phyloP scores from a whole-genome alignment of 2,888 invertebrate species.

The Hyposoter dolosus region DNA sequence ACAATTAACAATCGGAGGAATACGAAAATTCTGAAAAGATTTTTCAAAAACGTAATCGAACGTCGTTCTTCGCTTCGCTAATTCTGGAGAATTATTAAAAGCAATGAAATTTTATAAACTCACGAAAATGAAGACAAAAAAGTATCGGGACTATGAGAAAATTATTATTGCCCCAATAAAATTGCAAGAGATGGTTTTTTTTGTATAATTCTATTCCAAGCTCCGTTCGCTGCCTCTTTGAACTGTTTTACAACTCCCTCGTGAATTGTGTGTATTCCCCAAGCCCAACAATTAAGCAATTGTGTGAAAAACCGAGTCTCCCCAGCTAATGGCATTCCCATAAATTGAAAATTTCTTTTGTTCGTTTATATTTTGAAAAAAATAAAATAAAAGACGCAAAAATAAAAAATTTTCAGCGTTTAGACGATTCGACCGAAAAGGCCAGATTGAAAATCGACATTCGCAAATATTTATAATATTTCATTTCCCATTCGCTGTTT shows the following conservation, averaged over 20 bases:
- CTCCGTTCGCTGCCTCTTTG: background rate
- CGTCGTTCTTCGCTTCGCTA: too few relatives aligned
- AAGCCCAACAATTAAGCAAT: background rate
- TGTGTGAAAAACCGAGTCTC: too few relatives aligned
- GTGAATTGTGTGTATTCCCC: background rate
- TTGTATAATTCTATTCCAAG: background rate
- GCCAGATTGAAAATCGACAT: too few relatives aligned
- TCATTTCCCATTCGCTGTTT: background rate
- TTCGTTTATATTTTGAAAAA: background rate
- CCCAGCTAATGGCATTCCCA: too few relatives aligned
- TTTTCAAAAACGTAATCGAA: background rate
- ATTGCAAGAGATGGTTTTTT: background rate
- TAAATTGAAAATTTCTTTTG: background rate
- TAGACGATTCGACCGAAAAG: too few relatives aligned
- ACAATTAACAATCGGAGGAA: too few relatives aligned
- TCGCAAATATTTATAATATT: background rate
- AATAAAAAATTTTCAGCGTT: background rate
- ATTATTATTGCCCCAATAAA: background rate
- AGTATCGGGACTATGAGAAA: background rate
- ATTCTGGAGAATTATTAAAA: background rate
- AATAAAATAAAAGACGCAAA: too few relatives aligned
- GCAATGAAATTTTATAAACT: background rate
- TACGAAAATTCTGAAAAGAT: background rate
- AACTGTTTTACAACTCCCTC: background rate
- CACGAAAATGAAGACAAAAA: background rate